Conservation (phyloP, 1,140 invertebrate genomes). For the Tyrophagus putrescentiae region DNA sequence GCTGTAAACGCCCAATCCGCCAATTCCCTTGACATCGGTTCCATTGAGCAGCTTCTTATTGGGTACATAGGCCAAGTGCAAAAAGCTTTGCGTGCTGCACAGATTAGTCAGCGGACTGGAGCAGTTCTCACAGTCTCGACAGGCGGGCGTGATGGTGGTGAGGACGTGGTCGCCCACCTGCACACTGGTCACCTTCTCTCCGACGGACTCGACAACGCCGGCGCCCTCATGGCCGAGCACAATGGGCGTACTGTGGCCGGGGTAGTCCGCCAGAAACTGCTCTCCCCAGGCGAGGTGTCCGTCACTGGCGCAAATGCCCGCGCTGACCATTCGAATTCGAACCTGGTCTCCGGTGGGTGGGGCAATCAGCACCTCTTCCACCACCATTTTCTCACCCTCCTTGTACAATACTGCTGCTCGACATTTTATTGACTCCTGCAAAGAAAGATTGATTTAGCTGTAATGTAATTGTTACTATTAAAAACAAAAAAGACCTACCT, state of each 20-base stretch:
- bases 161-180: conserved; percentile 77
- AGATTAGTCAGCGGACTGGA: not conserved
- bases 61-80: not conserved
- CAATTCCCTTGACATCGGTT: not conserved
- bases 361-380: conserved; percentile 40
- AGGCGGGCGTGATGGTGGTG: conserved; percentile 86
- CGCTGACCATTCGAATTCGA: conserved; percentile 31
- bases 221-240: conserved; percentile 57
- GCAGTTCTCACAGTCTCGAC: conserved; percentile 68
- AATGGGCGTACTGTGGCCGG: not conserved
- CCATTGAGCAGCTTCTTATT: not conserved
- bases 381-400: conserved; percentile 32
- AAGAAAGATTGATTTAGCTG: too few relatives aligned
- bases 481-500: too few relatives aligned
- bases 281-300: conserved; percentile 19
- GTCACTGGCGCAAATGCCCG: conserved; percentile 26
- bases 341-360: conserved; percentile 41
- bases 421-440: conserved; percentile 25
- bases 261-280: not conserved
- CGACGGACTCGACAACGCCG: conserved; percentile 39
- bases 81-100: conserved; percentile 31
- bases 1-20: not conserved
- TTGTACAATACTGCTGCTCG: conserved; percentile 24
- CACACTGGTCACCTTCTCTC: conserved; percentile 71
- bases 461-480: too few relatives aligned